Evolutionary conservation across 1,140 invertebrate genomes (phyloP), one percentile per base, ranked within the genome.

Genomic region (Euwallacea similis): DNA sequence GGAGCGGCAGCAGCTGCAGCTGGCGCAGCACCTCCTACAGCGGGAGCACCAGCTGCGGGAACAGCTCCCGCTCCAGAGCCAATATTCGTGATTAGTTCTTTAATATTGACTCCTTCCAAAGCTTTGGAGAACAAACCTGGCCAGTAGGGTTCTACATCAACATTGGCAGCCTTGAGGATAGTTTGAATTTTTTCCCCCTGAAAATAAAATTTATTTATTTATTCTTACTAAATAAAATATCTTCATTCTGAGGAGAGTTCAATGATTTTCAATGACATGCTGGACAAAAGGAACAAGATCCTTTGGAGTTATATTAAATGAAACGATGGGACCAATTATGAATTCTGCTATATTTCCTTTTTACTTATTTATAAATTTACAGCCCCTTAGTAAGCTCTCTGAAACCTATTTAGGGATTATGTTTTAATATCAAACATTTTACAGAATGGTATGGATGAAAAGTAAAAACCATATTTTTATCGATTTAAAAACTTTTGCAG

Each of bases 81-180:
- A 77, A 99, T 92, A 81, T 96, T 98, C 63, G 93, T 93, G 82
- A 99, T 96, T 75, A 99, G 84, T 58, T 96, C 93, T 82, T 95
- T 96, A 42, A 99, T 89, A 80, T 98, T 96, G 66, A 98, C 84
- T 69, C 94, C 94, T 84, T 99, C 96, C 63, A 99, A 85, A 54
- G 97, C 95, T 83, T 98, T 98, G 71, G 97, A 95, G 84, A 99
- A 99, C 42, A 99, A 86, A 81, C 94, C 94, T 66, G 97, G 96
- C 98, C 98, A 99, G 85, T 98, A 99, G 16, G 98, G 97, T 82
- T 99, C 98, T 33, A 99, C 92, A 58, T 95, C 92, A 68, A 99
- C 96, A 81, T 89, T 90, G 59, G 98, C 97, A 41, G 98, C 96
- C 83, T 98, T 99, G 77, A 99, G 83, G 81, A 99, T 96, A 68